Conservation (phyloP, 2,888 invertebrate species). For the Nyleta sp. region DNA sequence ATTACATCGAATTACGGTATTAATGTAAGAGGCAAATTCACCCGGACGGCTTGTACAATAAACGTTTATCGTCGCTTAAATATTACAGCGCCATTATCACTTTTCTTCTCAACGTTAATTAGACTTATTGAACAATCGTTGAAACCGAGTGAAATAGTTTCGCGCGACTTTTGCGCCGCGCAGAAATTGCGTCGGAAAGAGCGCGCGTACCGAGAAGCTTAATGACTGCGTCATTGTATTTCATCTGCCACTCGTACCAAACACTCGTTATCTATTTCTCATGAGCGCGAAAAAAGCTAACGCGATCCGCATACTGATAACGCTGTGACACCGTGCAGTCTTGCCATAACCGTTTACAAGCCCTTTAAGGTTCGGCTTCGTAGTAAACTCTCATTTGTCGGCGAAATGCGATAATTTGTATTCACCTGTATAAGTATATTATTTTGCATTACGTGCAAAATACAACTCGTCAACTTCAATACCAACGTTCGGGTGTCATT, state of each 20-base stretch:
- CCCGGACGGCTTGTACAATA: too few relatives aligned
- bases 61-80: too few relatives aligned
- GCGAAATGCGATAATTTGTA: constrained; percentile 43
- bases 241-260: constrained; percentile 38
- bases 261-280: constrained; percentile 47
- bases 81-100: constrained; percentile 10
- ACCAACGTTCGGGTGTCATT: neutral
- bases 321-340: constrained; percentile 51
- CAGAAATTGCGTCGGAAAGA: constrained; percentile 1
- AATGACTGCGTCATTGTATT: constrained; percentile 47
- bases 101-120: neutral
- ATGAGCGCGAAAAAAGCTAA: constrained; percentile 43
- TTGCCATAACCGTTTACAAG: constrained; percentile 59
- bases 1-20: too few relatives aligned
- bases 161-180: too few relatives aligned
- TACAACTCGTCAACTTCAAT: neutral
- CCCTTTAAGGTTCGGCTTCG: constrained; percentile 54
- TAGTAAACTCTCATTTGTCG: constrained; percentile 38
- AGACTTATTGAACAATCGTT: constrained; percentile 9
- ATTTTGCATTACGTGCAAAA: constrained; percentile 28
- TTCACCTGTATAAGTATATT: constrained; percentile 18
- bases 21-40: too few relatives aligned
- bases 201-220: constrained; percentile 22
- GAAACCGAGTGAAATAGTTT: neutral
- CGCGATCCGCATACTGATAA: constrained; percentile 65